Evolutionary conservation across 2,113 vertebrate genomes (phyloP).

Genomic region (Alligator mississippiensis): DNA sequence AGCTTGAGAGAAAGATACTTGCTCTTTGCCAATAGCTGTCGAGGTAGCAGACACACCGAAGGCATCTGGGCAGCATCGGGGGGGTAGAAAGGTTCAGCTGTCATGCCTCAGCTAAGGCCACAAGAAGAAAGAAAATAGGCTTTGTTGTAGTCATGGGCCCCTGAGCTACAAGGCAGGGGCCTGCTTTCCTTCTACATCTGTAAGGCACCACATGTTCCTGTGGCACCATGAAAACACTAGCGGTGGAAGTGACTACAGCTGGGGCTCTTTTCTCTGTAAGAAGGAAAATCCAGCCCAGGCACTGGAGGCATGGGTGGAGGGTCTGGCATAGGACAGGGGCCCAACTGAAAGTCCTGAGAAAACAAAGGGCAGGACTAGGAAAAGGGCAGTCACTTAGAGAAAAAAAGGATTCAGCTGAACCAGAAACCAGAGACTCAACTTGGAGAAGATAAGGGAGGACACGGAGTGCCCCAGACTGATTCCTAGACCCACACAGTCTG

Average conservation of each 20-base stretch:
- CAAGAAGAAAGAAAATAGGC: neutral
- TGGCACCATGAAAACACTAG: neutral
- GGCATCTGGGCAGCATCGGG: neutral
- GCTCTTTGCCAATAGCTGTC: neutral
- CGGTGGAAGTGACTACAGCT: neutral
- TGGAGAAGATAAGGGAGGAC: neutral
- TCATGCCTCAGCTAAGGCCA: neutral
- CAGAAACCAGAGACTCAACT: neutral
- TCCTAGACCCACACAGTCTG: neutral
- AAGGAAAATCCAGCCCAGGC: neutral
- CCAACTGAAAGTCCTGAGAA: neutral
- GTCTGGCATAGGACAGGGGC: neutral
- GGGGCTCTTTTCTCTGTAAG: neutral
- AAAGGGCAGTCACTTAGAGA: neutral
- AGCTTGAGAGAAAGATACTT: too few species aligned
- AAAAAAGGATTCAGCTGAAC: neutral
- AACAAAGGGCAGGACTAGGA: neutral
- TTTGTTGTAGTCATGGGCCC: neutral
- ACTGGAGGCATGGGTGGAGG: too few species aligned
- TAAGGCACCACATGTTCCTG: neutral
- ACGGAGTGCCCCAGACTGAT: neutral
- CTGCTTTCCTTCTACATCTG: neutral
- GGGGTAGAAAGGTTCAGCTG: neutral
- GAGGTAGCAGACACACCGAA: neutral
- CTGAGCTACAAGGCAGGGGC: neutral